Conservation (phyloP, 2,888 invertebrate species). For the Liodrosophila aerea region DNA sequence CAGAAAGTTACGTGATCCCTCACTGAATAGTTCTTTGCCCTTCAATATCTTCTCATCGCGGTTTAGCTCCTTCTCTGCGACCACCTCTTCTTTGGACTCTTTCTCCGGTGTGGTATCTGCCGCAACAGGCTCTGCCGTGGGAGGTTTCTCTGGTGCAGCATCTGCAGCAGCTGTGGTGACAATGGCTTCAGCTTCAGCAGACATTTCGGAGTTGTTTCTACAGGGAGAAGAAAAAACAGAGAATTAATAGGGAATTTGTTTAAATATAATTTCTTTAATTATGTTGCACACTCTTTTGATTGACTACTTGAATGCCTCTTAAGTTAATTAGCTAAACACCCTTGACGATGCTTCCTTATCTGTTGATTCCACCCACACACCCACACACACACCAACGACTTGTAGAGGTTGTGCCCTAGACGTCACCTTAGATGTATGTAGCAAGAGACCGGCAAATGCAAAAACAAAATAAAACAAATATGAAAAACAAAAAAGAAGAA, state of each 20-base stretch:
- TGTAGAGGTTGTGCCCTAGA: slow-evolving; percentile 73
- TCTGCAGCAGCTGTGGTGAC: slow-evolving; percentile 55
- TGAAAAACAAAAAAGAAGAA: slow-evolving; percentile 1
- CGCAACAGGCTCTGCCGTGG: slow-evolving; percentile 39
- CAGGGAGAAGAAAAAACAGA: not conserved
- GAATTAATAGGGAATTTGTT: not conserved
- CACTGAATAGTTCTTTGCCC: slow-evolving; percentile 85
- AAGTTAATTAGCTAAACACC: slow-evolving; percentile 6
- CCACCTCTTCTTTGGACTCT: not conserved
- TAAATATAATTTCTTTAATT: slow-evolving; percentile 1
- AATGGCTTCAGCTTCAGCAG: slow-evolving; percentile 73
- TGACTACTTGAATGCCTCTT: too few relatives aligned
- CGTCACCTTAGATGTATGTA: slow-evolving; percentile 74
- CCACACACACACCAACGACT: slow-evolving; percentile 22
- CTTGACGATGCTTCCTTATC: slow-evolving; percentile 4
- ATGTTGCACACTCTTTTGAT: too few relatives aligned
- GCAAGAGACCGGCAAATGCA: slow-evolving; percentile 41
- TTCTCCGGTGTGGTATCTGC: slow-evolving; percentile 52
- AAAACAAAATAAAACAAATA: slow-evolving; percentile 8
- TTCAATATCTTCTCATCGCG: slow-evolving; percentile 78
- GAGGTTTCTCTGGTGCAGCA: slow-evolving; percentile 38
- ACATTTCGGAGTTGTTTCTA: slow-evolving; percentile 53
- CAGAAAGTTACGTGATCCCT: slow-evolving; percentile 90
- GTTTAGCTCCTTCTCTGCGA: slow-evolving; percentile 56
- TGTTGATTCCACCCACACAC: slow-evolving; percentile 9